These are phyloP conservation scores for Nicator chloris DNA, from an alignment of 2,113 vertebrate genomes.

Conservation along the genomic window DNA sequence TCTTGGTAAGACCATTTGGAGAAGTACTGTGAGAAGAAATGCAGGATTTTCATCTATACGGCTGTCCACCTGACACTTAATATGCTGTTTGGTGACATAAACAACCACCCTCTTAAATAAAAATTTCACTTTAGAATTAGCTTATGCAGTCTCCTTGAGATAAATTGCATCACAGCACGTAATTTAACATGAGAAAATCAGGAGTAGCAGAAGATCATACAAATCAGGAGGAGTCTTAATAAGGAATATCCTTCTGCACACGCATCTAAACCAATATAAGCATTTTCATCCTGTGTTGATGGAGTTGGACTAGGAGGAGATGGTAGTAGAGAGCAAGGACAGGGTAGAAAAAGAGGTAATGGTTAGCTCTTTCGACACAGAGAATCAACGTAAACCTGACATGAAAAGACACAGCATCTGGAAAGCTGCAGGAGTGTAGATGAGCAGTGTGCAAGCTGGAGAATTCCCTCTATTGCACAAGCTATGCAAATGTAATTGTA, in stretches of 20 bases:
- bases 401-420: not conserved
- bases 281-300: not conserved
- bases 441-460: slow-evolving; percentile 20
- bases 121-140: not conserved
- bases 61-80: not conserved
- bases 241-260: not conserved
- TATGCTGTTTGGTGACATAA: not conserved
- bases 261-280: not conserved
- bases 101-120: not conserved
- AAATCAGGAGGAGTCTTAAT: not conserved
- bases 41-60: not conserved
- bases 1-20: not conserved
- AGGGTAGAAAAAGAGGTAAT: not conserved
- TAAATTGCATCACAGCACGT: not conserved
- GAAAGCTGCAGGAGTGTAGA: not conserved
- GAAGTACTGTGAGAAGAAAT: not conserved
- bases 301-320: not conserved
- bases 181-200: not conserved
- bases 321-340: not conserved
- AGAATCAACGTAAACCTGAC: not conserved
- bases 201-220: not conserved
- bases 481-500: slow-evolving; percentile 60
- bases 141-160: not conserved
- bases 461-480: slow-evolving; percentile 52
- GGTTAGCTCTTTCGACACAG: not conserved